phyloP scores from a whole-genome alignment of 2,113 vertebrate species.

The Festucalex cinctus region DNA sequence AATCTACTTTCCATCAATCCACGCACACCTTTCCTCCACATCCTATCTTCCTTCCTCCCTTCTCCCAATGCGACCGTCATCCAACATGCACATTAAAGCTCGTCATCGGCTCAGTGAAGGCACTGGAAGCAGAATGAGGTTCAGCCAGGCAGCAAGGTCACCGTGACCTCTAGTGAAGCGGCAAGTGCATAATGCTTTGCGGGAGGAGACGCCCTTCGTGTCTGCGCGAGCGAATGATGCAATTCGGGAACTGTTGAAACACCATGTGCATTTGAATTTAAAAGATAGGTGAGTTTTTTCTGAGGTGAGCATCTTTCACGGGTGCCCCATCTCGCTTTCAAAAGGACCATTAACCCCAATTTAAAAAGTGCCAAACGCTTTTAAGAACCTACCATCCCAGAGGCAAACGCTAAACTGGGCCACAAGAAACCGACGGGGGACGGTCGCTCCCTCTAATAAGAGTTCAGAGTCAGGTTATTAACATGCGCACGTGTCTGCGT shows the following conservation, averaged over 20 bases:
- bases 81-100: constrained; percentile 27
- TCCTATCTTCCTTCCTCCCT: neutral
- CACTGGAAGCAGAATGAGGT: constrained; percentile 20
- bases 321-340: constrained; percentile 14
- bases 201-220: constrained; percentile 24
- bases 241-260: neutral
- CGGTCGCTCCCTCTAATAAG: constrained; percentile 20
- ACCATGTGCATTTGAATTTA: constrained; percentile 5
- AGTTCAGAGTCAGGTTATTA: constrained; percentile 30
- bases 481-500: constrained; percentile 16
- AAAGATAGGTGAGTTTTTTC: constrained; percentile 19
- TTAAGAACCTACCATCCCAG: constrained; percentile 60
- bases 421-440: constrained; percentile 32
- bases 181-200: constrained; percentile 35
- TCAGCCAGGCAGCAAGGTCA: constrained; percentile 54
- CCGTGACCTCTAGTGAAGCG: constrained; percentile 42
- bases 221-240: constrained; percentile 26
- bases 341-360: constrained; percentile 58
- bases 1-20: neutral
- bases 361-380: constrained; percentile 50
- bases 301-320: constrained; percentile 46
- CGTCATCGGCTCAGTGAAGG: constrained; percentile 8
- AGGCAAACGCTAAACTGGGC: constrained; percentile 56
- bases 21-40: neutral
- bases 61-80: constrained; percentile 8